A percentile compares a stretch with the other conserved stretches of the same genome.
Conservation (phyloP, 1,140 invertebrate species). For the Coelopa frigida region DNA sequence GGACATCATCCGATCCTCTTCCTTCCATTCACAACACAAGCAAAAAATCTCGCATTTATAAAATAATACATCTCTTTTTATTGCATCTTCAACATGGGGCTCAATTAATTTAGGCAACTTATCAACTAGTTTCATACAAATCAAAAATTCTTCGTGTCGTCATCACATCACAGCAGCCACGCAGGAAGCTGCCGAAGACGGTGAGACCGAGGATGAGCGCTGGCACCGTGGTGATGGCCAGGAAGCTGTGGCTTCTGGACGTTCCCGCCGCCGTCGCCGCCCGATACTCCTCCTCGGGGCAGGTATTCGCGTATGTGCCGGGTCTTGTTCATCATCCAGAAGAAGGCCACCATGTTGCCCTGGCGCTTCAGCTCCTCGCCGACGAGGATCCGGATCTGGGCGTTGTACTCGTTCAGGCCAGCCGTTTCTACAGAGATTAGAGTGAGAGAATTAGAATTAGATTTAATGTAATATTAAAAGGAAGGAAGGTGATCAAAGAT, state of each 20-base stretch:
- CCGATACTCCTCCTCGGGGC: slow-evolving; percentile 37
- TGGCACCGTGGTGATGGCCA: slow-evolving; percentile 14
- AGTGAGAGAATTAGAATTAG: slow-evolving; percentile 9
- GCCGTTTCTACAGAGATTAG: slow-evolving; percentile 51
- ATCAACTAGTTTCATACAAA: too few relatives aligned
- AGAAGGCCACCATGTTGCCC: slow-evolving; percentile 59
- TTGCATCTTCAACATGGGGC: too few relatives aligned
- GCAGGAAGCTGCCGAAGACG: slow-evolving; percentile 11
- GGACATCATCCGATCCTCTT: too few relatives aligned
- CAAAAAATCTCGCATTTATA: too few relatives aligned
- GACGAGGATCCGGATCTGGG: slow-evolving; percentile 58
- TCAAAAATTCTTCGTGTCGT: too few relatives aligned
- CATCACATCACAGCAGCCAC: slow-evolving; percentile 14
- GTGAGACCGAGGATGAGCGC: slow-evolving; percentile 15
- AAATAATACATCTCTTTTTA: too few relatives aligned
- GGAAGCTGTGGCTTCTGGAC: slow-evolving; percentile 9
- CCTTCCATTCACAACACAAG: too few relatives aligned
- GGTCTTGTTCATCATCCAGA: slow-evolving; percentile 77
- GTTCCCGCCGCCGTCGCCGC: slow-evolving; percentile 13
- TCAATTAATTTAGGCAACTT: too few relatives aligned
- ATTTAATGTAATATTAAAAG: background rate
- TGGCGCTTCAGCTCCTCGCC: slow-evolving; percentile 63
- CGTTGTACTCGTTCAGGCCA: slow-evolving; percentile 75
- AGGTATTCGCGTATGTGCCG: slow-evolving; percentile 54
- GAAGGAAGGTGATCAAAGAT: too few relatives aligned